Evolutionary conservation across 2,113 vertebrate species (phyloP).

Genomic region (Laticauda colubrina): DNA sequence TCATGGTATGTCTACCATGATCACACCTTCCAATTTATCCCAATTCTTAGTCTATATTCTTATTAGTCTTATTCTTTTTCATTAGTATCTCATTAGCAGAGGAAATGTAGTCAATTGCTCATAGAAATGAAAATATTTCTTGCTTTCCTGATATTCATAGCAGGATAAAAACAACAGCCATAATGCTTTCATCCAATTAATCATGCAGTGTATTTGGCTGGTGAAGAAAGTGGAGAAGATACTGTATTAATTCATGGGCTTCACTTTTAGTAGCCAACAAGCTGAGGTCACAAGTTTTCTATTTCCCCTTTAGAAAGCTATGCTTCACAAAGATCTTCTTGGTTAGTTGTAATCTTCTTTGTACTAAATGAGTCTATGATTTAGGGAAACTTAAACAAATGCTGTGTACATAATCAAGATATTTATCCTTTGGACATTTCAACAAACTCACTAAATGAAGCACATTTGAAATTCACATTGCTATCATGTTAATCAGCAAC

Average conservation of each 20-base stretch:
- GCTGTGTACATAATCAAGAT: conserved; percentile 40
- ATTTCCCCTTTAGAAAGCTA: background rate
- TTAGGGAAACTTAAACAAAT: conserved; percentile 54
- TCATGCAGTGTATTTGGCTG: background rate
- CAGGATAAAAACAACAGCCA: background rate
- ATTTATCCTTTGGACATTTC: conserved; percentile 44
- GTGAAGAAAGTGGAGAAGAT: background rate
- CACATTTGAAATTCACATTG: conserved; percentile 46
- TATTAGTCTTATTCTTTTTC: too few relatives aligned
- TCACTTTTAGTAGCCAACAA: background rate
- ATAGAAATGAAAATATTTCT: background rate
- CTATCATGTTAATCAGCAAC: conserved; percentile 51
- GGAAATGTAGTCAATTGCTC: background rate
- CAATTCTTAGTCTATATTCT: too few relatives aligned
- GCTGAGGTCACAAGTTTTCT: background rate
- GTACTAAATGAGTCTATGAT: conserved; percentile 31
- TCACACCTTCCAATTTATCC: too few relatives aligned
- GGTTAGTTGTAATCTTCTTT: conserved; percentile 16
- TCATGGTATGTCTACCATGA: too few relatives aligned
- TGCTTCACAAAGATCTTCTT: background rate
- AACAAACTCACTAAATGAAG: conserved; percentile 55
- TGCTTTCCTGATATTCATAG: background rate
- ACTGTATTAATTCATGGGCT: background rate
- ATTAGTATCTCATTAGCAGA: background rate
- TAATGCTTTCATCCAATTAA: background rate